These are phyloP conservation scores for Ptilodon capucinus DNA, from an alignment of 2,888 invertebrate species.

Conservation along the genomic window DNA sequence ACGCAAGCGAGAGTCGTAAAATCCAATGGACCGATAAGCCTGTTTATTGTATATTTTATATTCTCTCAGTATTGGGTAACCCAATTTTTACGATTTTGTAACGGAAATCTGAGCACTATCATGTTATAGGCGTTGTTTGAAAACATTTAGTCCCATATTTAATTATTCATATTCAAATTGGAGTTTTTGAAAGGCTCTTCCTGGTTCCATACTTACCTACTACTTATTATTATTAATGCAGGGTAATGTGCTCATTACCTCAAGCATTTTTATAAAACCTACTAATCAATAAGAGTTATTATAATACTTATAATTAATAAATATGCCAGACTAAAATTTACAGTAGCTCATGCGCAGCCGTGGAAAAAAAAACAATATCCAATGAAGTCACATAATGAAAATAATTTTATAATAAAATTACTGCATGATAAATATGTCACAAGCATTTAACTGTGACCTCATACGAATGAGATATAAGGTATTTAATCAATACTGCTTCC, in stretches of 20 bases:
- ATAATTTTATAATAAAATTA: conserved; percentile 59
- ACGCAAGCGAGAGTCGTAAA: conserved; percentile 36
- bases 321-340: too few species aligned
- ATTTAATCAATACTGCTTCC: conserved; percentile 66
- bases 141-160: too few species aligned
- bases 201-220: too few species aligned
- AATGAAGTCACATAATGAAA: conserved; percentile 32
- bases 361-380: too few species aligned
- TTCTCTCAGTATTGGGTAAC: conserved; percentile 40
- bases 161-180: too few species aligned
- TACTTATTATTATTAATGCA: too few species aligned
- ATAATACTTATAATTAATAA: too few species aligned
- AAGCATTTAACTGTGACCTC: conserved; percentile 53
- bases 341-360: too few species aligned
- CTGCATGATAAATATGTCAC: conserved; percentile 52
- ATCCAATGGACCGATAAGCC: conserved; percentile 48
- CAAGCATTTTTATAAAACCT: too few species aligned
- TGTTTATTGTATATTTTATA: conserved; percentile 46
- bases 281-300: too few species aligned
- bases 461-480: conserved; percentile 51
- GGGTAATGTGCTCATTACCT: too few species aligned
- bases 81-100: conserved; percentile 40
- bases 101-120: conserved; percentile 36
- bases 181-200: too few species aligned
- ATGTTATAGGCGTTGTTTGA: background rate